A percentile compares a stretch with the other conserved stretches of the same genome.
These are phyloP conservation scores for Symphodus melops DNA, from an alignment of 2,113 vertebrate genomes.

Conservation along the genomic window DNA sequence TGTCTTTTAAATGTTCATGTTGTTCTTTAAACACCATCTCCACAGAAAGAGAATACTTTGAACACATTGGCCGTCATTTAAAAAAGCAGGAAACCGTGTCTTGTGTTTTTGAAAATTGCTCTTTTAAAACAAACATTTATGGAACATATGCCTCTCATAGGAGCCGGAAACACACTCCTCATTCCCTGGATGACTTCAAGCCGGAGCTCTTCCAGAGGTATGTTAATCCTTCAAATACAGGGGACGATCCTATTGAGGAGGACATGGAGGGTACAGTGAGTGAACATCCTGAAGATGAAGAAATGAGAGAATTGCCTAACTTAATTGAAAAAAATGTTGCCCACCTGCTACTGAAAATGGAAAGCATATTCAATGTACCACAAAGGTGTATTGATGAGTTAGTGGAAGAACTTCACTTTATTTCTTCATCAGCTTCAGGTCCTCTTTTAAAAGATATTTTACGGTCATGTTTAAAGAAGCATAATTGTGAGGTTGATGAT, in stretches of 20 bases:
- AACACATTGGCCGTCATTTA: too few species aligned
- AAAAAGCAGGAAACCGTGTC: too few species aligned
- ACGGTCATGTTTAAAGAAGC: slow-evolving; percentile 37
- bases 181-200: slow-evolving; percentile 30
- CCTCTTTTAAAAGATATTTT: slow-evolving; percentile 43
- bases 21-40: too few species aligned
- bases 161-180: slow-evolving; percentile 45
- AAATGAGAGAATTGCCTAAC: too few species aligned
- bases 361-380: too few species aligned
- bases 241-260: too few species aligned
- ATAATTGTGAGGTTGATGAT: slow-evolving; percentile 33
- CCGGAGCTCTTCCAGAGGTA: neutral
- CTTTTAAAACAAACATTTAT: slow-evolving; percentile 45
- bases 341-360: too few species aligned
- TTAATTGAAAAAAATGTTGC: too few species aligned
- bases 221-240: too few species aligned
- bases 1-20: slow-evolving; percentile 39
- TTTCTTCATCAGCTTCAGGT: slow-evolving; percentile 32
- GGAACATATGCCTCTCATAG: slow-evolving; percentile 39
- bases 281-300: too few species aligned
- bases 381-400: slow-evolving; percentile 13
- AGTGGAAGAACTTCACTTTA: slow-evolving; percentile 23
- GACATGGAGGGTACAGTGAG: too few species aligned
- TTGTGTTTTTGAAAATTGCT: slow-evolving; percentile 2
- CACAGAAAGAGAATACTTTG: too few species aligned